phyloP scores from a whole-genome alignment of 2,797 vertebrate species.

The Pseudomugil gertrudae region DNA sequence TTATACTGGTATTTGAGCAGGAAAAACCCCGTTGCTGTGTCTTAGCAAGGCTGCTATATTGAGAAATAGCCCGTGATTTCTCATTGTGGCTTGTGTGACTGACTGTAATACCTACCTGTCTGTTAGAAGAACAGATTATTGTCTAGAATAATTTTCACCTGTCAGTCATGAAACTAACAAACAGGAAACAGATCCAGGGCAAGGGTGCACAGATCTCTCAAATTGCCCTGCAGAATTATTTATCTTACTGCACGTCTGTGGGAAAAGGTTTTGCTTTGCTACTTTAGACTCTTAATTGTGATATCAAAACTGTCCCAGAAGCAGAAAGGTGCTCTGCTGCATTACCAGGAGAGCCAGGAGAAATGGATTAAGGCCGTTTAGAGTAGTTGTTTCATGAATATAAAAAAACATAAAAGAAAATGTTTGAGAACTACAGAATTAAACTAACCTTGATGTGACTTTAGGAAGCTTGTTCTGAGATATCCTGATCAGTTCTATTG shows the following conservation, averaged over 20 bases:
- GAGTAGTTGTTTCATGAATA: conserved; percentile 3
- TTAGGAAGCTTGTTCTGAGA: background rate
- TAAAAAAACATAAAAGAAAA: too few species aligned
- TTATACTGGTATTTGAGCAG: conserved; percentile 59
- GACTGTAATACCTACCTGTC: conserved; percentile 50
- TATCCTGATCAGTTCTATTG: background rate
- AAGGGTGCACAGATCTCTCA: background rate
- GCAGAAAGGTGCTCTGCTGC: background rate
- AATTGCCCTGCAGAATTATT: background rate
- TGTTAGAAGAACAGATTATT: conserved; percentile 24
- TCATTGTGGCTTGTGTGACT: conserved; percentile 38
- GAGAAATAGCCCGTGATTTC: conserved; percentile 43
- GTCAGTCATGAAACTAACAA: conserved; percentile 33
- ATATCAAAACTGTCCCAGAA: conserved; percentile 9
- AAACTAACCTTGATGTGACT: conserved; percentile 18
- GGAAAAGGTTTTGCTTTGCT: background rate
- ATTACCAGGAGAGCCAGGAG: background rate
- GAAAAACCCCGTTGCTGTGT: conserved; percentile 55
- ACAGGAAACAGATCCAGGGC: conserved; percentile 1
- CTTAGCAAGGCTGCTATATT: conserved; percentile 39
- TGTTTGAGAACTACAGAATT: background rate
- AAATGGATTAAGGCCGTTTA: too few species aligned
- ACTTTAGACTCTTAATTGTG: background rate
- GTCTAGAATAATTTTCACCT: conserved; percentile 22
- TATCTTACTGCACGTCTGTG: conserved; percentile 4